Conservation (phyloP, 2,797 vertebrate species). For the Euphonia xanthogaster region DNA sequence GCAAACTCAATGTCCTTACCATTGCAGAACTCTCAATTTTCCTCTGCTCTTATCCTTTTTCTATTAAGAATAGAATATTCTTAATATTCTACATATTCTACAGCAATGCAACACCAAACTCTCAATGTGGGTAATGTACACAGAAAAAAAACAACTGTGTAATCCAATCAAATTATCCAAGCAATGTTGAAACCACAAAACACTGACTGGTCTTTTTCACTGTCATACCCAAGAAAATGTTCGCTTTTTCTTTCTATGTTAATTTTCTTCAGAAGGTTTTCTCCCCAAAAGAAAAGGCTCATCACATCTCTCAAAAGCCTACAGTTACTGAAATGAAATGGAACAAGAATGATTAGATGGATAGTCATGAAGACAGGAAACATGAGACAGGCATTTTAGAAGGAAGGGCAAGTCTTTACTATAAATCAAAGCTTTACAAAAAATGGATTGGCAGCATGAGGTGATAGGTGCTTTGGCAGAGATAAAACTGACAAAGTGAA, state of each 20-base stretch:
- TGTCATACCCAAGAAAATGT: not conserved
- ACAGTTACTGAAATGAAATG: not conserved
- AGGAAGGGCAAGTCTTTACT: not conserved
- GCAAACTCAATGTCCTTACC: not conserved
- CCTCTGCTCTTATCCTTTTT: not conserved
- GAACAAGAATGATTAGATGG: not conserved
- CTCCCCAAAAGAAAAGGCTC: not conserved
- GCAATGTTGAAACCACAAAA: not conserved
- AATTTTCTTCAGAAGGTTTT: not conserved
- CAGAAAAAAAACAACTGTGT: not conserved
- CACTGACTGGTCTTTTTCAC: not conserved
- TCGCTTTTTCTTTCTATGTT: not conserved
- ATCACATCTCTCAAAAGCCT: not conserved
- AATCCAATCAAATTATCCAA: not conserved
- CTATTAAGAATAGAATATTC: not conserved
- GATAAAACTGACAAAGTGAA: conserved; percentile 3
- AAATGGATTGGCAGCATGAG: conserved; percentile 3
- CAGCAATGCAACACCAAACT: not conserved
- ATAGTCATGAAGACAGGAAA: conserved; percentile 1
- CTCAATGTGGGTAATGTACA: not conserved
- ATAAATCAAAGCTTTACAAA: conserved; percentile 13
- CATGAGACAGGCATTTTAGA: not conserved
- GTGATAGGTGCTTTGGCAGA: not conserved
- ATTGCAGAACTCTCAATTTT: not conserved
- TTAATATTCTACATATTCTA: not conserved